phyloP scores from a whole-genome alignment of 2,888 invertebrate genomes.

The Drosophila multiciliata region DNA sequence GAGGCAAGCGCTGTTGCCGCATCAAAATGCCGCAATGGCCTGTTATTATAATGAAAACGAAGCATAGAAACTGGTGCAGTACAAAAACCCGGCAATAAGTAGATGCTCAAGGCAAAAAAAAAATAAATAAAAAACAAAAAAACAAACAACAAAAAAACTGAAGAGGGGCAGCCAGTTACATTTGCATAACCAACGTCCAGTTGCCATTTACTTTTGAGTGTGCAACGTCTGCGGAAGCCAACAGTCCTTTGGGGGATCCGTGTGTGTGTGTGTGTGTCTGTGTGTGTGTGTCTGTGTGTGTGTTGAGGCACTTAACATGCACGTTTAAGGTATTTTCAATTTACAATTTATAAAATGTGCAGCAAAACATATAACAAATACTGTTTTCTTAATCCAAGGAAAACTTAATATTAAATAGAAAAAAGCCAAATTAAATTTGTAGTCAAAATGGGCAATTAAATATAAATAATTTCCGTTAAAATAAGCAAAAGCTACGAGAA shows the following conservation, averaged over 20 bases:
- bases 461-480: background rate
- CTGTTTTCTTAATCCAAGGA: too few species aligned
- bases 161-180: slow-evolving; percentile 30
- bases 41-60: slow-evolving; percentile 78
- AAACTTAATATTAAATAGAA: background rate
- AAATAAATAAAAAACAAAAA: background rate
- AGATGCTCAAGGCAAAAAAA: slow-evolving; percentile 23
- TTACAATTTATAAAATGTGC: background rate
- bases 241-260: background rate
- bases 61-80: slow-evolving; percentile 63
- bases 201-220: slow-evolving; percentile 62
- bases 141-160: background rate
- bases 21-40: slow-evolving; percentile 73
- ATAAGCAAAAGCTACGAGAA: background rate
- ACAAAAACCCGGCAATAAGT: slow-evolving; percentile 52
- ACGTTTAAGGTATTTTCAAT: background rate
- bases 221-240: slow-evolving; percentile 50
- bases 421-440: background rate
- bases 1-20: slow-evolving; percentile 50
- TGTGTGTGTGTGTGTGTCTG: background rate
- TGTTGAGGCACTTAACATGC: background rate
- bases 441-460: background rate
- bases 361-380: too few species aligned
- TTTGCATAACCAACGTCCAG: slow-evolving; percentile 63
- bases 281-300: background rate